phyloP scores from a whole-genome alignment of 1,140 invertebrate species.

The Drosophila nannoptera region DNA sequence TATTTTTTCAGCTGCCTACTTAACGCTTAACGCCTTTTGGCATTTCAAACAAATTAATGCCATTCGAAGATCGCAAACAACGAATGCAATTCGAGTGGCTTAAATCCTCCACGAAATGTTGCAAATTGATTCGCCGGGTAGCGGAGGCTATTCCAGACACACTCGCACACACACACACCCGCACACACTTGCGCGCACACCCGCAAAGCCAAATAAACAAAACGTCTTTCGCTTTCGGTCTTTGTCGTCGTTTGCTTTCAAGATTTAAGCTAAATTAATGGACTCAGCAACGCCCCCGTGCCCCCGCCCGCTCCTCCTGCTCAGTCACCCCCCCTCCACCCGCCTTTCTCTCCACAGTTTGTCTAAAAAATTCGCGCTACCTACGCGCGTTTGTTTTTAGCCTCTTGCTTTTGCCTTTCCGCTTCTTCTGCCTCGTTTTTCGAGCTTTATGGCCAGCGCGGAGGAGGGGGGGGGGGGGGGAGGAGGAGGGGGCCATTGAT shows the following conservation, averaged over 20 bases:
- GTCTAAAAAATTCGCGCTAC: slow-evolving; percentile 72
- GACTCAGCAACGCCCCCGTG: slow-evolving; percentile 22
- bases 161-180: slow-evolving; percentile 11
- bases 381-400: slow-evolving; percentile 73
- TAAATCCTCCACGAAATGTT: slow-evolving; percentile 55
- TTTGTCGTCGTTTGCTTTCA: slow-evolving; percentile 45
- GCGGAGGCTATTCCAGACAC: background rate
- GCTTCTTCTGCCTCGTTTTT: too few species aligned
- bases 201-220: slow-evolving; percentile 57
- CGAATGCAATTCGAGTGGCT: slow-evolving; percentile 58
- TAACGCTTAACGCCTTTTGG: slow-evolving; percentile 40
- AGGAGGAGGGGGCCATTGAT: background rate
- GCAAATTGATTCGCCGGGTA: slow-evolving; percentile 46
- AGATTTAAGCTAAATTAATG: slow-evolving; percentile 74
- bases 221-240: slow-evolving; percentile 47
- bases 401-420: slow-evolving; percentile 30
- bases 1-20: background rate
- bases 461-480: background rate
- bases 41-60: slow-evolving; percentile 61
- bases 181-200: background rate
- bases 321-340: background rate
- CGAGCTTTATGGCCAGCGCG: too few species aligned
- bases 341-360: slow-evolving; percentile 33
- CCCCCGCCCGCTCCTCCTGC: background rate
- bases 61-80: slow-evolving; percentile 42